A percentile compares a stretch with the other conserved stretches of the same genome.
phyloP scores from a whole-genome alignment of 2,113 vertebrate genomes.

The Nanorana parkeri region DNA sequence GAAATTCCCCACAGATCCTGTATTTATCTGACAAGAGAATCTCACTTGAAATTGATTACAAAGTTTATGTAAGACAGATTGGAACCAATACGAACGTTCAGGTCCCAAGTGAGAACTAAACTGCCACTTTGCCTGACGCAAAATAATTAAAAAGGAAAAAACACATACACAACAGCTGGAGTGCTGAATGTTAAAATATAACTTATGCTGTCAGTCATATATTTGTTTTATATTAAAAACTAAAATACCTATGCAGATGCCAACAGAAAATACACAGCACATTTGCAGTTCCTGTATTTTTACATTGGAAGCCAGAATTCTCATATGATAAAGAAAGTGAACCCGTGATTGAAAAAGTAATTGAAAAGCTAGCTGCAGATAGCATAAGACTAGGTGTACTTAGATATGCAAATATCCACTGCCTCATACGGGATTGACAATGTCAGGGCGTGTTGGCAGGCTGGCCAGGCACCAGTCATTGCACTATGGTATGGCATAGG shows the following conservation, averaged over 20 bases:
- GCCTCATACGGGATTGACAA: no score
- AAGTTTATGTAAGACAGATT: conserved; percentile 58
- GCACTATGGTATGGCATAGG: no score
- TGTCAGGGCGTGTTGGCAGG: no score
- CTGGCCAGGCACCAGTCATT: no score
- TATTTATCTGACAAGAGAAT: conserved; percentile 51
- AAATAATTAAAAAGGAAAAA: conserved; percentile 55
- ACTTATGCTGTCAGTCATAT: conserved; percentile 48
- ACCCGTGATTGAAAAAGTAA: no score
- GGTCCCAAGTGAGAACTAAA: conserved; percentile 56
- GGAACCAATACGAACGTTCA: conserved; percentile 42
- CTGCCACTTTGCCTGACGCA: conserved; percentile 54
- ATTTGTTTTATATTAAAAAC: conserved; percentile 43
- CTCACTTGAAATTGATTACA: conserved; percentile 55
- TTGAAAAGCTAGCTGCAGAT: no score
- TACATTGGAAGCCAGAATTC: background rate
- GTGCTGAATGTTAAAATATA: conserved; percentile 45
- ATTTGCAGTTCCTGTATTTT: background rate
- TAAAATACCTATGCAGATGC: conserved; percentile 37
- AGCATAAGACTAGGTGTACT: no score
- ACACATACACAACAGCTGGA: conserved; percentile 49
- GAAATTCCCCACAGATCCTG: conserved; percentile 42
- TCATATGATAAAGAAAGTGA: background rate
- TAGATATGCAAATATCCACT: no score
- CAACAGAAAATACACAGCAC: background rate